These are phyloP conservation scores for Lysandra coridon DNA, from an alignment of 2,888 invertebrate genomes.

Conservation along the genomic window DNA sequence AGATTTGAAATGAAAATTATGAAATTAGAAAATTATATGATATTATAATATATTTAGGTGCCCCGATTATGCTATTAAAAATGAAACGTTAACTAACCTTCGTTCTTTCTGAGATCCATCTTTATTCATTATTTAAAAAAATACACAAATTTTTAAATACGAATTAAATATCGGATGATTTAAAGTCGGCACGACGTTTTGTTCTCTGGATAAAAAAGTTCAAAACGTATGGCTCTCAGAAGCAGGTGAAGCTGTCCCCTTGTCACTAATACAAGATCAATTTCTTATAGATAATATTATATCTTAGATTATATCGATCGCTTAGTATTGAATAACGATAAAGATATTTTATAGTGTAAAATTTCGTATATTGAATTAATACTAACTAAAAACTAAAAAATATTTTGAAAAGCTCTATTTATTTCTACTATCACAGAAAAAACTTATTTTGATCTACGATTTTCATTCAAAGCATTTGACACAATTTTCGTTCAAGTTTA, in stretches of 20 bases:
- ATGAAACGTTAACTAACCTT: neutral
- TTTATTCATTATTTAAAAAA: neutral
- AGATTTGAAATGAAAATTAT: neutral
- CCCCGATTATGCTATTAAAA: neutral
- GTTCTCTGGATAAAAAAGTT: neutral
- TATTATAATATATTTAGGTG: no score
- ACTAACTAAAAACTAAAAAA: no score
- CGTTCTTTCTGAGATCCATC: neutral
- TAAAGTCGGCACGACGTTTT: no score
- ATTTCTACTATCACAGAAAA: no score
- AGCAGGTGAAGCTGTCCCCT: conserved; percentile 39
- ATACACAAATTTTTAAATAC: no score
- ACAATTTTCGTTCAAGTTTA: neutral
- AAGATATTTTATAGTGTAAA: neutral
- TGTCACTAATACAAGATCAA: conserved; percentile 40
- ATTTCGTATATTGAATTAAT: neutral
- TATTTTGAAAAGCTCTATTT: no score
- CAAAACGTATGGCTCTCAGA: neutral
- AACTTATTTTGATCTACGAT: no score
- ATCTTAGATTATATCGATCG: conserved; percentile 21
- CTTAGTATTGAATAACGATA: conserved; percentile 4
- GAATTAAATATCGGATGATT: no score
- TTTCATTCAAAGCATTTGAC: neutral
- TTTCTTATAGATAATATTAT: conserved; percentile 26
- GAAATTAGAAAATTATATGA: neutral